Percentiles rank a stretch among this genome's conserved stretches.
These are phyloP conservation scores for Tenualosa ilisha DNA, from an alignment of 2,797 vertebrate species.

Conservation along the genomic window DNA sequence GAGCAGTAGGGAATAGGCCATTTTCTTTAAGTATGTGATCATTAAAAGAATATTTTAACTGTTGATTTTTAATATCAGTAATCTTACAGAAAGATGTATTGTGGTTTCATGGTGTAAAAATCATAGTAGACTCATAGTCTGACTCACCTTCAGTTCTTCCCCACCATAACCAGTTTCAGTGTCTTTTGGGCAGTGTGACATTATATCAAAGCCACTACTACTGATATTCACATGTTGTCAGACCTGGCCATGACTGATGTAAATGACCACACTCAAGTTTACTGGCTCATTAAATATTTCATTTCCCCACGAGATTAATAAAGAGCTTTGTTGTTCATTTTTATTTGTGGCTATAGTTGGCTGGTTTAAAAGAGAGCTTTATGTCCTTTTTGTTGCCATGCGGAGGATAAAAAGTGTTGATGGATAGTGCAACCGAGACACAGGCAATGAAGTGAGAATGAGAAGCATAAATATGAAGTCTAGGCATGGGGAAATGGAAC, in stretches of 20 bases:
- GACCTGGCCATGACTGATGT: conserved; percentile 80
- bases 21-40: not conserved
- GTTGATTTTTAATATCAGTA: not conserved
- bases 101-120: not conserved
- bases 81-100: not conserved
- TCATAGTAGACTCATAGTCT: not conserved
- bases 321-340: conserved; percentile 89
- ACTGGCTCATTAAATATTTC: conserved; percentile 93
- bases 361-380: conserved; percentile 92
- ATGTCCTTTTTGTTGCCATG: conserved; percentile 90
- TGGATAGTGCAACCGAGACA: conserved; percentile 90
- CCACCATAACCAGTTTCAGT: not conserved
- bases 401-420: conserved; percentile 95
- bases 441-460: conserved; percentile 95
- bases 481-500: conserved; percentile 78
- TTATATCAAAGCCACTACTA: conserved; percentile 37
- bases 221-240: conserved; percentile 17
- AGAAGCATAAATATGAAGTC: conserved; percentile 98
- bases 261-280: conserved; percentile 89
- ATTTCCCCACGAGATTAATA: conserved; percentile 89
- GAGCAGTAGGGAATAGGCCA: not conserved
- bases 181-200: conserved; percentile 70
- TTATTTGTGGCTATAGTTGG: conserved; percentile 92
- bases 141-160: not conserved
- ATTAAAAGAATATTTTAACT: not conserved